These are phyloP conservation scores for Hydriomena furcata DNA, from an alignment of 2,888 invertebrate genomes.

Conservation along the genomic window DNA sequence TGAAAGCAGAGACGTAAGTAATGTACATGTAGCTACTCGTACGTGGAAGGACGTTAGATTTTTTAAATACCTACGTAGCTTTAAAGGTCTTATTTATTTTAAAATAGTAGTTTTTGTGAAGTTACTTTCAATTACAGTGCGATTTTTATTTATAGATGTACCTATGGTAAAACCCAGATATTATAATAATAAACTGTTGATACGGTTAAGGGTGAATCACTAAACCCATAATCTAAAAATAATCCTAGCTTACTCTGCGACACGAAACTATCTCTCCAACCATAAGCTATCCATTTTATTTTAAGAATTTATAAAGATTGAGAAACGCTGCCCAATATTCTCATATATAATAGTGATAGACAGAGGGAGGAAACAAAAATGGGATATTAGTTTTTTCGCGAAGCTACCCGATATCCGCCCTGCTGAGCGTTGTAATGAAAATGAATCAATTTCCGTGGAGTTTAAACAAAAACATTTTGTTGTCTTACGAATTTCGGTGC, in stretches of 20 bases:
- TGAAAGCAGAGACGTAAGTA: conserved; percentile 32
- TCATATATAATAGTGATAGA: conserved; percentile 34
- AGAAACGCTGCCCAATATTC: conserved; percentile 18
- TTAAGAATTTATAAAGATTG: conserved; percentile 19
- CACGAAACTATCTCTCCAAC: neutral
- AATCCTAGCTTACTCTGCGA: too few species aligned
- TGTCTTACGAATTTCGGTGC: neutral
- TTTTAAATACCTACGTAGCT: conserved; percentile 6
- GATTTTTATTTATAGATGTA: too few species aligned
- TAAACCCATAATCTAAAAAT: too few species aligned
- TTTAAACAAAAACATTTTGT: conserved; percentile 42
- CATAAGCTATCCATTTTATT: conserved; percentile 5
- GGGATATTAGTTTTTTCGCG: conserved; percentile 77
- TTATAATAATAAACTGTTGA: too few species aligned
- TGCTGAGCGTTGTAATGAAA: conserved; percentile 70
- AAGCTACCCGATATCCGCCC: conserved; percentile 63
- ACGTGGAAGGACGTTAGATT: conserved; percentile 27
- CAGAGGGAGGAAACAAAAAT: conserved; percentile 67
- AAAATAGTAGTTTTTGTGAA: neutral
- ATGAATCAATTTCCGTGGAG: conserved; percentile 68
- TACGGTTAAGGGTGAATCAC: too few species aligned
- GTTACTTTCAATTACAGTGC: neutral
- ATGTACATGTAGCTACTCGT: conserved; percentile 21
- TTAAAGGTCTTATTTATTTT: conserved; percentile 9
- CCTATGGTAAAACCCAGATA: too few species aligned